phyloP scores from a whole-genome alignment of 1,140 invertebrate species.

The Hyphantria cunea region DNA sequence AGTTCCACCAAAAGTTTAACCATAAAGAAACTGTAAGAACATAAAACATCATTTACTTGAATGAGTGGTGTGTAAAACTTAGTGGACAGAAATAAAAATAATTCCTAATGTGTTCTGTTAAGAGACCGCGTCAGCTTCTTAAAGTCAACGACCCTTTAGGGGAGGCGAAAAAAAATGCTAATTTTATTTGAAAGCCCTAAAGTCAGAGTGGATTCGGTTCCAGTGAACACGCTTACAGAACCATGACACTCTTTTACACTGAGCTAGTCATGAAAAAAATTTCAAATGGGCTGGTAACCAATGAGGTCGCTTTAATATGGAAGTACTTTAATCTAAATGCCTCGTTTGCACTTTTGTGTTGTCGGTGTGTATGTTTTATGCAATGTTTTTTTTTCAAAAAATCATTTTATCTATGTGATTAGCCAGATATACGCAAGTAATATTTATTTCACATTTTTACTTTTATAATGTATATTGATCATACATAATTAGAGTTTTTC shows the following conservation, averaged over 20 bases:
- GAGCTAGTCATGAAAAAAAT: conserved; percentile 21
- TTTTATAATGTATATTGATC: no score
- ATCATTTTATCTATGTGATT: background rate
- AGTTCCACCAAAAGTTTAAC: no score
- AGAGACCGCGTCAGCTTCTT: background rate
- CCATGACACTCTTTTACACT: conserved; percentile 9
- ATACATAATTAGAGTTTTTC: no score
- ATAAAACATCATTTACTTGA: background rate
- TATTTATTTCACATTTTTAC: no score
- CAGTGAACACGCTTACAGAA: conserved; percentile 11
- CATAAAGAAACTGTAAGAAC: background rate
- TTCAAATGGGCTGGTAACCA: conserved; percentile 13
- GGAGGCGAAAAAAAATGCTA: conserved; percentile 16
- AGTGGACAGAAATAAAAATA: background rate
- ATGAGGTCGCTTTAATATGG: conserved; percentile 11
- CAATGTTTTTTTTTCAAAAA: background rate
- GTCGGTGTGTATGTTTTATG: conserved; percentile 4
- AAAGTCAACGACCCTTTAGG: conserved; percentile 12
- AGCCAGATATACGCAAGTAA: no score
- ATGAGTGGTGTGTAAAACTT: background rate
- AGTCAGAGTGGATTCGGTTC: conserved; percentile 12
- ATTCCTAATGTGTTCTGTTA: conserved; percentile 1
- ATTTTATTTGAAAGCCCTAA: conserved; percentile 17
- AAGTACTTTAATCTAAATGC: conserved; percentile 18
- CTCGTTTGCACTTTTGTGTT: conserved; percentile 6